Conservation (phyloP, 2,113 vertebrate species). For the Henicopernis longicauda region DNA sequence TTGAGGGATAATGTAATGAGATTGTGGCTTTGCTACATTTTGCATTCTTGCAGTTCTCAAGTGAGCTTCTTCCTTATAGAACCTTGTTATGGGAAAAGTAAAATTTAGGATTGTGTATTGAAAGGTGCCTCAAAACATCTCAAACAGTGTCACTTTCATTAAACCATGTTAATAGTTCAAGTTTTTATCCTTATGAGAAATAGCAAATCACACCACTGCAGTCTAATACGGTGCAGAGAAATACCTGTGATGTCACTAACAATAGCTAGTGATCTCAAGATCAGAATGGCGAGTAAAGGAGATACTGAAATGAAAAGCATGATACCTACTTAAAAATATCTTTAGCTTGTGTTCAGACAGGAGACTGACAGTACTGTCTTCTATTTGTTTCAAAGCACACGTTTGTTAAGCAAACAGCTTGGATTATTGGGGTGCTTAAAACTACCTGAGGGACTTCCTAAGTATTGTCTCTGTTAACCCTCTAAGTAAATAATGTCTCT, state of each 20-base stretch:
- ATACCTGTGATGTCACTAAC: background rate
- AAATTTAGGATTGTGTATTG: background rate
- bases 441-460: background rate
- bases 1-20: background rate
- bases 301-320: background rate
- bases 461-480: background rate
- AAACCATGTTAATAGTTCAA: background rate
- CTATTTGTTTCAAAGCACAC: background rate
- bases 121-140: background rate
- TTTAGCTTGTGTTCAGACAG: background rate
- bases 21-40: background rate
- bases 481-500: background rate
- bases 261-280: background rate
- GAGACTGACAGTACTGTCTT: background rate
- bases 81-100: background rate
- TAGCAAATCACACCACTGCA: background rate
- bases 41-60: background rate
- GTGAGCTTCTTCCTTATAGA: background rate
- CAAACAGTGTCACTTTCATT: background rate
- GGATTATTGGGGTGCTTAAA: background rate
- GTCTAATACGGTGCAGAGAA: background rate
- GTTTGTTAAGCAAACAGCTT: background rate
- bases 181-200: background rate
- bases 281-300: background rate
- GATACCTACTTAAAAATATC: background rate